Evolutionary conservation across 2,113 vertebrate genomes (phyloP).

Genomic region (Grammomys surdaster): DNA sequence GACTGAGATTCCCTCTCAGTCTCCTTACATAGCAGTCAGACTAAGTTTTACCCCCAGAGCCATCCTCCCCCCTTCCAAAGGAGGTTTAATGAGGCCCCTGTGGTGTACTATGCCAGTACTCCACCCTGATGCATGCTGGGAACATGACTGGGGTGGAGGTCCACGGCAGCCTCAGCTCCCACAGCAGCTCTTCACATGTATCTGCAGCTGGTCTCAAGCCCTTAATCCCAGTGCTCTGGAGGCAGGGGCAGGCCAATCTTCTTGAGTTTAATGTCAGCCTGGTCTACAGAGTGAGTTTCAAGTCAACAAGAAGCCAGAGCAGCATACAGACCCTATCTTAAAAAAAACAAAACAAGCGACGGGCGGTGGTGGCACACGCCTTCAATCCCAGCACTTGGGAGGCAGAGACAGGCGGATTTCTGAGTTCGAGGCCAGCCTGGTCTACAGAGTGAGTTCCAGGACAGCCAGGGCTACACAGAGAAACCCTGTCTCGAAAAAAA

Average conservation of each 20-base stretch:
- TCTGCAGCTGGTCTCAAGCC: background rate
- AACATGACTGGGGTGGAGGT: accelerated
- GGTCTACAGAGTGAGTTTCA: background rate
- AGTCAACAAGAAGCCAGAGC: background rate
- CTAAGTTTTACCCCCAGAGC: background rate
- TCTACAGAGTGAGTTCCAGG: no score
- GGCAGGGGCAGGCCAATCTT: background rate
- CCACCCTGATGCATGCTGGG: accelerated
- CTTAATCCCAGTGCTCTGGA: background rate
- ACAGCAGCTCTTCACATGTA: background rate
- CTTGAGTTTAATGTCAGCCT: background rate
- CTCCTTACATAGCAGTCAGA: background rate
- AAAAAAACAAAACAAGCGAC: background rate
- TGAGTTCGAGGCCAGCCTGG: no score
- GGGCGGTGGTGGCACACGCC: no score
- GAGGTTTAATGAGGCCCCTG: no score
- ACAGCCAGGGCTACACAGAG: no score
- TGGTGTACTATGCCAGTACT: no score
- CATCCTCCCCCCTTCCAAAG: background rate
- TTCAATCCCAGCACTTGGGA: no score
- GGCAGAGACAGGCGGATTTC: no score
- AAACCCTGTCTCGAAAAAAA: background rate
- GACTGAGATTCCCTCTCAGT: background rate
- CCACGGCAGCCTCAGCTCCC: background rate
- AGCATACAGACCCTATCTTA: background rate